Evolutionary conservation across 2,888 invertebrate genomes (phyloP).

Genomic region (Netelia inedita): DNA sequence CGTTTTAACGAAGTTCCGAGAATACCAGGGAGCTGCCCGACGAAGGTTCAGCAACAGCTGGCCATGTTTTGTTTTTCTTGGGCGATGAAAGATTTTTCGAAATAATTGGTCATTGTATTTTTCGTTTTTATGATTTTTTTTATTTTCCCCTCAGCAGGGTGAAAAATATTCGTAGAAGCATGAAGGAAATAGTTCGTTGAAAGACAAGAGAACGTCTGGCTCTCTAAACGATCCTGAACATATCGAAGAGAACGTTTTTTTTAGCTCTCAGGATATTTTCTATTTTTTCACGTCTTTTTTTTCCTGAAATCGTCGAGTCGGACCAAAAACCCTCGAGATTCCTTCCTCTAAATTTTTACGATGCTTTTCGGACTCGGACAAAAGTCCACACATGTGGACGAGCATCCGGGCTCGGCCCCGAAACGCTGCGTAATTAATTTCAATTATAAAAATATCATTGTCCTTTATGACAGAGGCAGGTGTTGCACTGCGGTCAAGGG

Average conservation of each 20-base stretch:
- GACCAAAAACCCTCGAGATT: not conserved
- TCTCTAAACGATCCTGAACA: slow-evolving; percentile 42
- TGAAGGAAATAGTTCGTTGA: slow-evolving; percentile 36
- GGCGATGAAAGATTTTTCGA: slow-evolving; percentile 14
- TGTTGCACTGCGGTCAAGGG: slow-evolving; percentile 82
- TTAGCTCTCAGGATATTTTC: not conserved
- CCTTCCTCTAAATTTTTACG: slow-evolving; percentile 70
- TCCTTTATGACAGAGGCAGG: slow-evolving; percentile 83
- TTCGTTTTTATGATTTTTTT: slow-evolving; percentile 14
- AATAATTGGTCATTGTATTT: not conserved
- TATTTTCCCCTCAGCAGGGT: not conserved
- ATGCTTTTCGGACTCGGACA: slow-evolving; percentile 28
- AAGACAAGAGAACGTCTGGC: slow-evolving; percentile 51
- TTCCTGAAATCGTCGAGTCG: slow-evolving; percentile 30
- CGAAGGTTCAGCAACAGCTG: slow-evolving; percentile 49
- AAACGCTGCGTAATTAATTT: slow-evolving; percentile 82
- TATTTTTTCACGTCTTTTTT: slow-evolving; percentile 20
- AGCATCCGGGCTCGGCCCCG: slow-evolving; percentile 65
- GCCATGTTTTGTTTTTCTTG: slow-evolving; percentile 1
- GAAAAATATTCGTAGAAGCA: not conserved
- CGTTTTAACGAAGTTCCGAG: slow-evolving; percentile 46
- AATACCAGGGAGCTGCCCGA: slow-evolving; percentile 4
- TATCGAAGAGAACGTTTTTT: slow-evolving; percentile 29
- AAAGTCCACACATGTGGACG: slow-evolving; percentile 44
- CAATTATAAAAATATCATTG: slow-evolving; percentile 85